Conservation (phyloP, 2,888 invertebrate species). For the Ferrisia virgata region DNA sequence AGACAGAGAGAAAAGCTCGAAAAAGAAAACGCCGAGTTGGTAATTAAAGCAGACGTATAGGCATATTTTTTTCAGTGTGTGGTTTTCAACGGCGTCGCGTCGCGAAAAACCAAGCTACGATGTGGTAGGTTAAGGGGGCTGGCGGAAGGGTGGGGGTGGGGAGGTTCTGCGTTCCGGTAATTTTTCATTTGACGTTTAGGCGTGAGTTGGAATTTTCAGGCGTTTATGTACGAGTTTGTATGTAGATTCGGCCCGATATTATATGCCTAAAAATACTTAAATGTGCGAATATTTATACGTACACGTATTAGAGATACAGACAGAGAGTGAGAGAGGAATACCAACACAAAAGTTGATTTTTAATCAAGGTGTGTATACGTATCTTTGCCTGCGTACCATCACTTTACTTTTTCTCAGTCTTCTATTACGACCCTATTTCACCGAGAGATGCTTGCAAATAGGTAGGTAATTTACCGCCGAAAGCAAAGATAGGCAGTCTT, state of each 20-base stretch:
- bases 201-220: not conserved
- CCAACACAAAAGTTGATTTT: not conserved
- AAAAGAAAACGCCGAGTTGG: not conserved
- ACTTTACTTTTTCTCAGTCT: not conserved
- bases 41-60: not conserved
- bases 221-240: not conserved
- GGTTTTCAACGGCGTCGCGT: not conserved
- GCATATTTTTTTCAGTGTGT: not conserved
- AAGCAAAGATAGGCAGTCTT: not conserved
- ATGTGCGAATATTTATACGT: too few relatives aligned
- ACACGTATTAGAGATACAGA: too few relatives aligned
- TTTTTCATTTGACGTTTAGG: not conserved
- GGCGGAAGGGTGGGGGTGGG: too few relatives aligned
- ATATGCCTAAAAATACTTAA: too few relatives aligned
- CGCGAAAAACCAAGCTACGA: not conserved
- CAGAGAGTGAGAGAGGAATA: too few relatives aligned
- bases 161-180: not conserved
- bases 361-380: not conserved
- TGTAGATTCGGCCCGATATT: not conserved
- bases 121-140: not conserved
- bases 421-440: not conserved
- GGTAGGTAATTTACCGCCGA: not conserved
- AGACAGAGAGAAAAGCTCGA: not conserved
- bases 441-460: not conserved
- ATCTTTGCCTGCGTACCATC: not conserved